Base-by-base conservation (phyloP, 2,113 vertebrate genomes). In the Ariopsis seemanni region DNA sequence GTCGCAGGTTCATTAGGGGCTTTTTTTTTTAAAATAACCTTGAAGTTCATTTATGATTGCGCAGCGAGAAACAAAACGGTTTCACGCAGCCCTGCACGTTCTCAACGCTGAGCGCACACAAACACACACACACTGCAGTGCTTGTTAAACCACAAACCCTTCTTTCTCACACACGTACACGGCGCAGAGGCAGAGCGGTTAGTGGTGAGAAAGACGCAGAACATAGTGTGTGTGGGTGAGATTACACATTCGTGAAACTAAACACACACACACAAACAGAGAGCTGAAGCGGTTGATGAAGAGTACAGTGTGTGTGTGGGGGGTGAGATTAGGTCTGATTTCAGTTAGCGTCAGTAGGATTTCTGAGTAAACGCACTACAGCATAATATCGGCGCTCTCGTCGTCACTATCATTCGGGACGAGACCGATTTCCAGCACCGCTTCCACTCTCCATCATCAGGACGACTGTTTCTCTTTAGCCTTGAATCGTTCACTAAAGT, bases 181-280 rank as follows among this genome's bases (percentile, higher is more conserved):
- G 4, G 42, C 42, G 42, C 71, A 48, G 22, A 52, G 1, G 48
- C 74, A 27, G 34, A 50, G 80, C 11, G 80, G 58, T 63, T 82
- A 50, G 72, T 1, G 20, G 30, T 25, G 80, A 62, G 79, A 57
- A 7, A 12, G 80, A 72, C 60, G 55, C 79, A 81, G 79, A 60
- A 81, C 60, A 60, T 22, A 60, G 30, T 58, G 57, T 60, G 55
- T 58, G 79, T 48, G 80, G 58, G 80, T 63, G 58, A 82, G 80
- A 63, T 50, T 82, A 82, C 57, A 82, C 79, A 82, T 82, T 80
- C 52, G 7, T 22, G 9, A 55, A n/a, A 62, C 57, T 62, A 7
- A 65, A 65, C 75, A 79, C 58, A 86, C 72, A 71, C 18, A 81
- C 83, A 71, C 63, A 80, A 48, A 86, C 50, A 81, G 27, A 63